Evolutionary conservation across 2,888 invertebrate species (phyloP).

Genomic region (Drosophila seclusa): DNA sequence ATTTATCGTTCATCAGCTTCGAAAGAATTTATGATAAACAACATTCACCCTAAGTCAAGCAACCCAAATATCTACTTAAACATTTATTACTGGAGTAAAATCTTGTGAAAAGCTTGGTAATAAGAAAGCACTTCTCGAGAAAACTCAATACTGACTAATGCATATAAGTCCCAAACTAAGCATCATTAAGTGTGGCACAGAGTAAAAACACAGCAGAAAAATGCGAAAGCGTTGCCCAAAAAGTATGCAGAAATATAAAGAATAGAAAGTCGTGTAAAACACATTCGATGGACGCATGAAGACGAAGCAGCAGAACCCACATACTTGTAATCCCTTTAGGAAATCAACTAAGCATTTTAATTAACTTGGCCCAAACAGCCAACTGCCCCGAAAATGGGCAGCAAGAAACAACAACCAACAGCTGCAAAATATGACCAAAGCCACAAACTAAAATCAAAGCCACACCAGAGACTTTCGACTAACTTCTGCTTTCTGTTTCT

Average conservation of each 20-base stretch:
- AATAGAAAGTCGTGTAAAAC: slow-evolving; percentile 36
- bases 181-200: neutral
- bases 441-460: slow-evolving; percentile 77
- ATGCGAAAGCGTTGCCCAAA: slow-evolving; percentile 1
- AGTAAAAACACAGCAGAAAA: neutral
- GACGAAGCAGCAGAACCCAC: neutral
- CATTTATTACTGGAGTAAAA: neutral
- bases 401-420: slow-evolving; percentile 12
- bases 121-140: neutral
- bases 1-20: neutral
- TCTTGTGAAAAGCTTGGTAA: neutral
- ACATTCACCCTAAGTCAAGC: neutral
- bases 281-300: slow-evolving; percentile 6
- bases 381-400: slow-evolving; percentile 33
- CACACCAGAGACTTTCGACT: slow-evolving; percentile 47
- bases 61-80: neutral
- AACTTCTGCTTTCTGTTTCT: slow-evolving; percentile 21
- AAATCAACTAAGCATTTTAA: slow-evolving; percentile 77
- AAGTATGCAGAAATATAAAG: slow-evolving; percentile 28
- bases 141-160: neutral
- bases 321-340: slow-evolving; percentile 71
- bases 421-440: slow-evolving; percentile 70
- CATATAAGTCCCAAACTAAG: neutral
- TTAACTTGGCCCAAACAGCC: slow-evolving; percentile 60
- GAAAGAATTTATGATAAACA: neutral